phyloP scores from a whole-genome alignment of 2,888 invertebrate genomes.

The Eilema sororculum region DNA sequence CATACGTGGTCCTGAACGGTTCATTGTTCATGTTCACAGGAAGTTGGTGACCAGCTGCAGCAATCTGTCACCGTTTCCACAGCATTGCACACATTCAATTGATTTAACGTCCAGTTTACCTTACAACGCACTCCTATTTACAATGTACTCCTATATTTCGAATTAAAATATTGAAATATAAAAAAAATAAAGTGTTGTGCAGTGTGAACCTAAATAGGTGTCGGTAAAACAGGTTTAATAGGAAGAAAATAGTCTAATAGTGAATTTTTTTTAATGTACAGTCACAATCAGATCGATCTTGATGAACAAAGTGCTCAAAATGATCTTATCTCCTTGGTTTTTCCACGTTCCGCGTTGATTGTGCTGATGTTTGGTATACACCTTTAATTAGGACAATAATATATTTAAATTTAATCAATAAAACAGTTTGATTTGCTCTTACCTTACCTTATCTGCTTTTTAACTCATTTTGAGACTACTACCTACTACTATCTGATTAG shows the following conservation, averaged over 20 bases:
- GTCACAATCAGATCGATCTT: too few relatives aligned
- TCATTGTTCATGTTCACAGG: conserved; percentile 7
- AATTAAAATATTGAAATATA: conserved; percentile 10
- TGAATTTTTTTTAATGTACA: background rate
- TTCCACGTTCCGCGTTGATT: too few relatives aligned
- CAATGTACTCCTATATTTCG: background rate
- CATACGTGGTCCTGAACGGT: background rate
- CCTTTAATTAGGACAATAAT: too few relatives aligned
- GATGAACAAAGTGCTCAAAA: too few relatives aligned
- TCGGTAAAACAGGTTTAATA: background rate
- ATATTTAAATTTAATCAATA: too few relatives aligned
- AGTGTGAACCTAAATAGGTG: background rate
- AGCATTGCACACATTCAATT: conserved; percentile 21
- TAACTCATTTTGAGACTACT: too few relatives aligned
- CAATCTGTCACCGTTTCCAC: conserved; percentile 22
- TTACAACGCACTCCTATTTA: conserved; percentile 4
- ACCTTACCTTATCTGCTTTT: too few relatives aligned
- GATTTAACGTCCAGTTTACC: conserved; percentile 11
- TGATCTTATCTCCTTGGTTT: too few relatives aligned
- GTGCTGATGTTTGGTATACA: too few relatives aligned
- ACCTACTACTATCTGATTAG: background rate
- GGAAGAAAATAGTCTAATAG: background rate
- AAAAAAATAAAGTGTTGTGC: background rate
- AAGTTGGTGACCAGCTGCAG: background rate
- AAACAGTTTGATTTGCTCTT: too few relatives aligned